Evolutionary conservation across 1,140 invertebrate species (phyloP).

Genomic region (Diprion similis): DNA sequence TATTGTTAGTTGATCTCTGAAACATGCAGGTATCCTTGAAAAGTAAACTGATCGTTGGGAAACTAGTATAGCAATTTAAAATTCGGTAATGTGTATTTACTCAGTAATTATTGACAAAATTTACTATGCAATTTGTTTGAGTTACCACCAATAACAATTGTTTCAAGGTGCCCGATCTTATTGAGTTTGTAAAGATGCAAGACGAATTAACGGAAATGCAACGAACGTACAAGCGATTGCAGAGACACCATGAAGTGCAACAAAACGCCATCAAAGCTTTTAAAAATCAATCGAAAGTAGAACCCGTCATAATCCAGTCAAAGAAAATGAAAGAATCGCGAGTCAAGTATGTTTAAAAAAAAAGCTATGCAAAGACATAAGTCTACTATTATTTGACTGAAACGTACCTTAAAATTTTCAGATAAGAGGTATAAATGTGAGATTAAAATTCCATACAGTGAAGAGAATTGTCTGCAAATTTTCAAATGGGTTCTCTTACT

Average conservation of each 20-base stretch:
- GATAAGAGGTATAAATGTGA: too few relatives aligned
- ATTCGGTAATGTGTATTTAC: too few relatives aligned
- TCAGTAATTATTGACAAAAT: too few relatives aligned
- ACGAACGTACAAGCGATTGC: slow-evolving; percentile 58
- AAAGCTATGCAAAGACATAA: too few relatives aligned
- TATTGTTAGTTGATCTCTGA: not conserved
- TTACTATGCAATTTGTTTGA: not conserved
- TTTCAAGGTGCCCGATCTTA: slow-evolving; percentile 59
- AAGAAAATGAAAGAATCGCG: not conserved
- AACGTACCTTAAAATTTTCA: too few relatives aligned
- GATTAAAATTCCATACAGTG: too few relatives aligned
- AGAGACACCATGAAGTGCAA: slow-evolving; percentile 60
- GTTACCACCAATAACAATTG: not conserved
- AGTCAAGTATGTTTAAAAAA: not conserved
- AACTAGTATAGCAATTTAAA: too few relatives aligned
- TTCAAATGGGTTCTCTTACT: too few relatives aligned
- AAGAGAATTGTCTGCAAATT: too few relatives aligned
- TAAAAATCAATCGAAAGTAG: slow-evolving; percentile 12
- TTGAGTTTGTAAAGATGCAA: slow-evolving; percentile 64
- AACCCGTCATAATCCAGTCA: not conserved
- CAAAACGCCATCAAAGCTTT: slow-evolving; percentile 26
- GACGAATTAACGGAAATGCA: slow-evolving; percentile 59
- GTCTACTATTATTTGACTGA: too few relatives aligned
- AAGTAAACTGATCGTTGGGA: too few relatives aligned
- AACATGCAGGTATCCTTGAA: not conserved